These are phyloP conservation scores for Erebia aethiops DNA, from an alignment of 2,888 invertebrate species.

Conservation along the genomic window DNA sequence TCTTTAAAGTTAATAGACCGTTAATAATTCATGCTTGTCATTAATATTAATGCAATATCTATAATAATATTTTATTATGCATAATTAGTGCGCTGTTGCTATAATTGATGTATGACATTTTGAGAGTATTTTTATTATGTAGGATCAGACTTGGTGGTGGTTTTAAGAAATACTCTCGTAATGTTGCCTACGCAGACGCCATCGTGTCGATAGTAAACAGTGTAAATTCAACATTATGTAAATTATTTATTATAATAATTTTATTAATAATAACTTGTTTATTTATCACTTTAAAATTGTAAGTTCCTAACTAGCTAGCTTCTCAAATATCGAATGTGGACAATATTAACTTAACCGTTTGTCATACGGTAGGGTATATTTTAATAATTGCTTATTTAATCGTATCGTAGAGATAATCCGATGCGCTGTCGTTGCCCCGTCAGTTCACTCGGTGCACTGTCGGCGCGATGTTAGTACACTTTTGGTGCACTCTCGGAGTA, in stretches of 20 bases:
- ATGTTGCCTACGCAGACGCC: conserved; percentile 52
- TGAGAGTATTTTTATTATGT: conserved; percentile 70
- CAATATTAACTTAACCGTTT: conserved; percentile 45
- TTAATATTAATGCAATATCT: conserved; percentile 61
- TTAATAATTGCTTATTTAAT: conserved; percentile 52
- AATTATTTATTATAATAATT: conserved; percentile 78
- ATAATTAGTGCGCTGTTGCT: conserved; percentile 62
- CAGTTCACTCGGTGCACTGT: neutral
- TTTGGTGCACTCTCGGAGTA: conserved; percentile 8
- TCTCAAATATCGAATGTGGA: conserved; percentile 61
- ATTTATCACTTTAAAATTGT: conserved; percentile 78
- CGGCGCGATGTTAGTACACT: conserved; percentile 3
- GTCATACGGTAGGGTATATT: conserved; percentile 56
- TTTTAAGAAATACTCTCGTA: conserved; percentile 71
- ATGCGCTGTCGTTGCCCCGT: neutral
- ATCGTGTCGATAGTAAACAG: conserved; percentile 56
- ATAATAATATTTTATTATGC: conserved; percentile 70
- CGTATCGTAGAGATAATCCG: conserved; percentile 41
- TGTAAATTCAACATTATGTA: conserved; percentile 71
- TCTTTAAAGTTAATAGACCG: conserved; percentile 47
- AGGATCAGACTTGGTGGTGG: conserved; percentile 47
- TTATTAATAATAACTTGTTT: conserved; percentile 54
- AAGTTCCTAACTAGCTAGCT: conserved; percentile 82
- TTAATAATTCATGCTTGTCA: conserved; percentile 64
- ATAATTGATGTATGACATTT: conserved; percentile 58